Base-by-base conservation (phyloP, 2,888 invertebrate species). In the Tenthredo notha region DNA sequence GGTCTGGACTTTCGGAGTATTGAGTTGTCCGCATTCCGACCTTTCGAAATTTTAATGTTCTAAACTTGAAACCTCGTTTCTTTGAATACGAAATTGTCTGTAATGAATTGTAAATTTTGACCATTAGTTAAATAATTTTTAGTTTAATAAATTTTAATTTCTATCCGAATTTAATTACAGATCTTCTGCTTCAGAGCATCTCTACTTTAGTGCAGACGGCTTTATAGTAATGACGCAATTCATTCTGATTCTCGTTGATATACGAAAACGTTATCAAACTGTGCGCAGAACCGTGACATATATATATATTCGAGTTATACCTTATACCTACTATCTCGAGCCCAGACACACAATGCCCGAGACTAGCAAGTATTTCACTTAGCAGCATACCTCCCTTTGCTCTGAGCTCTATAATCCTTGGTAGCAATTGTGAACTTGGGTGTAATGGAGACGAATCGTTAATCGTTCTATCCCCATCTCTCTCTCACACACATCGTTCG, bases 381-480 rank as follows among this genome's bases (percentile, higher is more conserved):
- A 80, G 80, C 80, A 61, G 80, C 80, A 80, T 80, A 80, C 80
- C 61, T 61, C 58, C 80, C 80, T 80, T 58, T 80, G 25, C 80
- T 80, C 80, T 58, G 40, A 80, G 58, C 80, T 80, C 80, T 80
- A 80, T 80, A 80, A 80, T 80, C 80, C 80, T 80, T 80, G 80
- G 80, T 80, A 80, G 80, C 80, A 80, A 80, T 80, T 80, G 80
- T 80, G 80, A 80, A 80, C 80, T 80, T 61, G 80, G 80, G 80
- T 61, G 80, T 80, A 80, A 80, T 80, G 80, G 80, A 80, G 80
- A 80, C 61, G 80, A 80, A 80, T 80, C 80, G 80, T 80, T 80
- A 80, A 80, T 80, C 80, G 80, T 47, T 67, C 67, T 83, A 25
- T 67, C 43, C 25, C 83, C 21, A 9, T 67, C 67, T 83, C 67